These are phyloP conservation scores for Pogonophryne albipinna DNA, from an alignment of 2,797 vertebrate species.

Conservation along the genomic window DNA sequence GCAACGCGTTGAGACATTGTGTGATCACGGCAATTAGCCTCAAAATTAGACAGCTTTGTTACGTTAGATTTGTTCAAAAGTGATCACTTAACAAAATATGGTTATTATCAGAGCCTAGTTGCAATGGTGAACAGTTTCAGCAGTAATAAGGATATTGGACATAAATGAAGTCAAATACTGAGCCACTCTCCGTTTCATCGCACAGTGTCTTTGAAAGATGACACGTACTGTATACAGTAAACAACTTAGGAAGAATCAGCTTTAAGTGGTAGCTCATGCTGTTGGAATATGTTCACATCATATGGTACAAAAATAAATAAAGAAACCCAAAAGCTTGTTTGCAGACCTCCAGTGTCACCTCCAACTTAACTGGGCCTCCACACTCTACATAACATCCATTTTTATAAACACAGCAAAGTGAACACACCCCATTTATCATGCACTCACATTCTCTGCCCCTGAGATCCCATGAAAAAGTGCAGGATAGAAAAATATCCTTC, in stretches of 20 bases:
- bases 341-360: conserved; percentile 8
- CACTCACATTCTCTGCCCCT: conserved; percentile 21
- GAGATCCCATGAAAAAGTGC: conserved; percentile 28
- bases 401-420: conserved; percentile 32
- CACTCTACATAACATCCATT: not conserved
- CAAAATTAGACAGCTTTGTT: conserved; percentile 4
- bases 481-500: conserved; percentile 12
- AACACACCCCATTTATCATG: conserved; percentile 16
- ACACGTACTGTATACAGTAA: not conserved
- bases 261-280: conserved; percentile 7
- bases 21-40: conserved; percentile 14
- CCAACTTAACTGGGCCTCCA: not conserved
- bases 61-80: conserved; percentile 33
- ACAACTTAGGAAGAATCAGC: not conserved
- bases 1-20: conserved; percentile 30
- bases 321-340: not conserved
- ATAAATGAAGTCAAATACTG: not conserved
- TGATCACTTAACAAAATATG: conserved; percentile 17
- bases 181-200: not conserved
- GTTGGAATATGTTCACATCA: conserved; percentile 14
- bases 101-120: not conserved
- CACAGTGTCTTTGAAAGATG: conserved; percentile 6
- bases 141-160: not conserved
- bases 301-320: not conserved
- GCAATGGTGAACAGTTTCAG: conserved; percentile 13